These are phyloP conservation scores for Acridotheres tristis DNA, from an alignment of 2,797 vertebrate genomes.

Conservation along the genomic window DNA sequence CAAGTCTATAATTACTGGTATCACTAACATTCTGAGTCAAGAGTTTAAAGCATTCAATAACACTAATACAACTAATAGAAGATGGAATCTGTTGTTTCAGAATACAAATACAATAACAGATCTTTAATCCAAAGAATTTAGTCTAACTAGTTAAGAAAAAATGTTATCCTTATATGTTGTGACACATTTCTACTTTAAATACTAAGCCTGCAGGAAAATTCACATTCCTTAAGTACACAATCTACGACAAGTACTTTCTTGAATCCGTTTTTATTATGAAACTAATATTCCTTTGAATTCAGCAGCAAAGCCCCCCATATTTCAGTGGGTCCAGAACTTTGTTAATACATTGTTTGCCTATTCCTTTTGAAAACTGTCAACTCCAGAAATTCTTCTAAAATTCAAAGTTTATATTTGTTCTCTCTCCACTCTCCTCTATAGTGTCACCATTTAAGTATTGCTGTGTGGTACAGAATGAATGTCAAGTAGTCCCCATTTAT, in stretches of 20 bases:
- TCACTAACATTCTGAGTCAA: background rate
- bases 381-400: background rate
- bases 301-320: background rate
- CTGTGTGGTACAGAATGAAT: constrained; percentile 50
- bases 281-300: background rate
- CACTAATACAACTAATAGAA: background rate
- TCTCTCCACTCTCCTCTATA: background rate
- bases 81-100: background rate
- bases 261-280: background rate
- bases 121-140: background rate
- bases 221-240: background rate
- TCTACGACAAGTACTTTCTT: background rate
- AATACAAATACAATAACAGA: background rate
- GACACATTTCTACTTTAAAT: background rate
- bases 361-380: background rate
- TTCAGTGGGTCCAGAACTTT: background rate
- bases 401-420: constrained; percentile 8
- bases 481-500: constrained; percentile 55
- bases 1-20: background rate
- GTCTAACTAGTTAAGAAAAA: background rate
- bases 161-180: background rate
- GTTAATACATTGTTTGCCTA: background rate
- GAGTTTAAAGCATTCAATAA: background rate
- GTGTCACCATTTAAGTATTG: background rate
- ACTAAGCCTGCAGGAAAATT: background rate